Evolutionary conservation across 2,113 vertebrate genomes (phyloP).

Genomic region (Cyprinus carpio): DNA sequence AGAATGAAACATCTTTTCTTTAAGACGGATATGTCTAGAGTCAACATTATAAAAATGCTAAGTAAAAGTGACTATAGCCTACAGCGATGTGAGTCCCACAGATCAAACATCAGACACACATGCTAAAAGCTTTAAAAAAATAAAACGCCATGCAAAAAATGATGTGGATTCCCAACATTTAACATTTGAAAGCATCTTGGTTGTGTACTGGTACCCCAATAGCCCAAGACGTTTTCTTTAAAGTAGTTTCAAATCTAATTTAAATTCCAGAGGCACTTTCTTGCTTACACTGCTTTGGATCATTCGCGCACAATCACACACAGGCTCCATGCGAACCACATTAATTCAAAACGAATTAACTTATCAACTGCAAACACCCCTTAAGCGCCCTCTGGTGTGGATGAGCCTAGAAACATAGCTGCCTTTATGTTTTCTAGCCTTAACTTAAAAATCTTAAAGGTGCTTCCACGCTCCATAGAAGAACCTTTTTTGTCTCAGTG

Average conservation of each 20-base stretch:
- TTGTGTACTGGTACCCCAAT: neutral
- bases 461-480: no score
- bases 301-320: slow-evolving; percentile 7
- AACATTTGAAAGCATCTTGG: neutral
- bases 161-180: neutral
- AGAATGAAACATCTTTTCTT: neutral
- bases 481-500: no score
- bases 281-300: slow-evolving; percentile 12
- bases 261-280: neutral
- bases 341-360: neutral
- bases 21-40: neutral
- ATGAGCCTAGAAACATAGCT: neutral
- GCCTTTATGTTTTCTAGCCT: neutral
- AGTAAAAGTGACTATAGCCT: no score
- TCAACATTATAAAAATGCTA: neutral
- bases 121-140: no score
- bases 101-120: no score
- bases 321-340: neutral
- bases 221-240: neutral
- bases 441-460: no score
- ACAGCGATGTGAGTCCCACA: no score
- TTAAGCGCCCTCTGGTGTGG: neutral
- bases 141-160: no score
- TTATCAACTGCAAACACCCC: neutral
- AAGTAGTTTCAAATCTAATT: slow-evolving; percentile 7